Conservation (phyloP, 1,140 invertebrate genomes). For the Nautilus pompilius region DNA sequence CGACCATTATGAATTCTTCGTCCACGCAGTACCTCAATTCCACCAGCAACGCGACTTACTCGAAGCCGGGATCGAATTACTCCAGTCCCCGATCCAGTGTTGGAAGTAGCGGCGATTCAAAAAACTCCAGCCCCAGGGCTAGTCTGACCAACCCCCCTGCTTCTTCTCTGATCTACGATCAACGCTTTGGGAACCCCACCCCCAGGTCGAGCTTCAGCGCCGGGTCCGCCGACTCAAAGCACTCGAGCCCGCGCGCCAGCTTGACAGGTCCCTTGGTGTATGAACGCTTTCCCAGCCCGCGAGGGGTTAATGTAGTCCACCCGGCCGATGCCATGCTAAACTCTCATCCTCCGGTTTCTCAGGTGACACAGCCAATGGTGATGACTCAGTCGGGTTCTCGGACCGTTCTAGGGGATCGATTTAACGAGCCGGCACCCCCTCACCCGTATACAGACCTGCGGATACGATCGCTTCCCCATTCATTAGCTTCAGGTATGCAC, state of each 20-base stretch:
- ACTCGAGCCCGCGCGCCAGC: conserved; percentile 58
- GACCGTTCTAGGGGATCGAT: conserved; percentile 32
- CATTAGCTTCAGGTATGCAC: conserved; percentile 16
- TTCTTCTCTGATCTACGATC: conserved; percentile 52
- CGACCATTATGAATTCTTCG: too few species aligned
- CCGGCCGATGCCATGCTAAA: background rate
- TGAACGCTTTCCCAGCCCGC: background rate
- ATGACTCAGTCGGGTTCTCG: background rate
- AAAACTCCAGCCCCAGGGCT: conserved; percentile 62
- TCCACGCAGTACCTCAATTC: too few species aligned
- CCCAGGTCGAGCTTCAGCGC: conserved; percentile 59
- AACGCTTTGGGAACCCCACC: conserved; percentile 48
- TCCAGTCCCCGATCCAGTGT: conserved; percentile 62
- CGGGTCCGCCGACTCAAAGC: conserved; percentile 57
- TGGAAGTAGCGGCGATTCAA: conserved; percentile 63
- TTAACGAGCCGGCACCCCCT: conserved; percentile 42
- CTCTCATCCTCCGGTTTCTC: background rate
- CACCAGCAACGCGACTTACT: too few species aligned
- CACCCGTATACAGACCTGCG: conserved; percentile 33
- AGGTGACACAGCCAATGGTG: background rate
- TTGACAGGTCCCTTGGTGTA: conserved; percentile 18
- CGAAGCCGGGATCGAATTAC: conserved; percentile 45
- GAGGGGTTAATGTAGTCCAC: background rate
- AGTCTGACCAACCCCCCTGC: conserved; percentile 49
- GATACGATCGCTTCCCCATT: conserved; percentile 21